A percentile compares a stretch with the other conserved stretches of the same genome.
phyloP scores from a whole-genome alignment of 2,113 vertebrate species.

The Ariopsis seemanni region DNA sequence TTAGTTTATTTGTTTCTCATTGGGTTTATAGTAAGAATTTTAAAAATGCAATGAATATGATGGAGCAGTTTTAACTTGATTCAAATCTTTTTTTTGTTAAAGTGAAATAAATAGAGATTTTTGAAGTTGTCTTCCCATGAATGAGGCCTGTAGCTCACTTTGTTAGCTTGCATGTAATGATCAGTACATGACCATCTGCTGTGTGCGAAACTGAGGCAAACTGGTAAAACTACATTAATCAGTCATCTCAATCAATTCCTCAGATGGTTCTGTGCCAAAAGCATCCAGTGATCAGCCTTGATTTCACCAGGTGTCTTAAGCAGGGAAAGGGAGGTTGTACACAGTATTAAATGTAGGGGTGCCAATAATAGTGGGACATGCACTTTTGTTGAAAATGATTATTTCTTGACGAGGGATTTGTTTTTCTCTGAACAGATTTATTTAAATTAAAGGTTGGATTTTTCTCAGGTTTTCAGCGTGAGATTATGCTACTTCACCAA shows the following conservation, averaged over 20 bases:
- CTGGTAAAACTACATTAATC: conserved; percentile 37
- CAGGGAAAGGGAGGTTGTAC: not conserved
- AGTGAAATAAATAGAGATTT: not conserved
- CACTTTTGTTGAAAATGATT: no score
- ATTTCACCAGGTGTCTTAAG: not conserved
- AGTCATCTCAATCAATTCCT: conserved; percentile 26
- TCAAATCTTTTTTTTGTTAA: not conserved
- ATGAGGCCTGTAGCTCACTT: not conserved
- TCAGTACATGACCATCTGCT: not conserved
- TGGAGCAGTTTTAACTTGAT: not conserved
- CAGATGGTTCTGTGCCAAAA: conserved; percentile 1
- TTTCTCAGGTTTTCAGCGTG: no score
- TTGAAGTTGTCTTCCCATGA: not conserved
- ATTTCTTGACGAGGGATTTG: no score
- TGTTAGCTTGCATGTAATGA: not conserved
- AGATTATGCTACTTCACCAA: no score
- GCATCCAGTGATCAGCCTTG: not conserved
- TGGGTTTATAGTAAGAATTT: not conserved
- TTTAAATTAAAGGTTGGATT: no score
- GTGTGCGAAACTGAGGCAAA: conserved; percentile 24
- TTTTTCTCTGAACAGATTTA: no score
- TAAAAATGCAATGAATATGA: not conserved
- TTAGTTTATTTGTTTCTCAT: not conserved
- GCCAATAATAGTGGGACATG: no score
- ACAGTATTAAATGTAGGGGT: no score